Conservation (phyloP, 1,140 invertebrate genomes). For the Apis florea region DNA sequence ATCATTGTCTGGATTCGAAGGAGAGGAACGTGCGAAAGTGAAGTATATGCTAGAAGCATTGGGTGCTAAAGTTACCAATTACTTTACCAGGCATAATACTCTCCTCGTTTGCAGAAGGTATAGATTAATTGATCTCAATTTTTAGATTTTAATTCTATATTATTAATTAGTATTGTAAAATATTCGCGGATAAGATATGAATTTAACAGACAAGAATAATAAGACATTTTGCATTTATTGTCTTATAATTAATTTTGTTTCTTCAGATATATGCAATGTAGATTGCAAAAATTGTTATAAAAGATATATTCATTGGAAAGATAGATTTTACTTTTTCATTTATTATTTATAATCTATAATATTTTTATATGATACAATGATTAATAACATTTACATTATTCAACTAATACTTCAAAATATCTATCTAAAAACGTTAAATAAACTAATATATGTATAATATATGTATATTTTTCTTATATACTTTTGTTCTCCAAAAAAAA, state of each 20-base stretch:
- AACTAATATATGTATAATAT: neutral
- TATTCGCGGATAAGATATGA: neutral
- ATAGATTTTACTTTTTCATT: neutral
- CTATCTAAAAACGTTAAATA: neutral
- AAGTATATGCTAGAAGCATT: constrained; percentile 91
- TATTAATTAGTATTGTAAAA: neutral
- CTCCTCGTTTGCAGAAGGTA: constrained; percentile 85
- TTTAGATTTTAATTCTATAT: neutral
- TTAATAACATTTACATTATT: neutral
- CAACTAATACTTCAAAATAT: neutral
- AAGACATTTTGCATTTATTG: neutral
- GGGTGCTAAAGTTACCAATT: constrained; percentile 90
- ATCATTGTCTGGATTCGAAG: constrained; percentile 92
- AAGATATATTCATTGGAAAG: neutral
- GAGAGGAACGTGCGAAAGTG: constrained; percentile 89
- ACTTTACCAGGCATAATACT: constrained; percentile 88
- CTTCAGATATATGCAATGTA: neutral
- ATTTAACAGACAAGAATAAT: neutral
- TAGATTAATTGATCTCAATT: neutral
- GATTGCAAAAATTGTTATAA: neutral
- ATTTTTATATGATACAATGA: neutral
- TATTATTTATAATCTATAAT: neutral
- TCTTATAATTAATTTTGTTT: constrained; percentile 4
- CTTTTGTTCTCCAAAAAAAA: neutral
- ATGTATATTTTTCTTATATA: neutral